Percentiles rank a stretch among this genome's conserved stretches.
Evolutionary conservation across 2,888 invertebrate genomes (phyloP).

Genomic region (Heliconius sara): DNA sequence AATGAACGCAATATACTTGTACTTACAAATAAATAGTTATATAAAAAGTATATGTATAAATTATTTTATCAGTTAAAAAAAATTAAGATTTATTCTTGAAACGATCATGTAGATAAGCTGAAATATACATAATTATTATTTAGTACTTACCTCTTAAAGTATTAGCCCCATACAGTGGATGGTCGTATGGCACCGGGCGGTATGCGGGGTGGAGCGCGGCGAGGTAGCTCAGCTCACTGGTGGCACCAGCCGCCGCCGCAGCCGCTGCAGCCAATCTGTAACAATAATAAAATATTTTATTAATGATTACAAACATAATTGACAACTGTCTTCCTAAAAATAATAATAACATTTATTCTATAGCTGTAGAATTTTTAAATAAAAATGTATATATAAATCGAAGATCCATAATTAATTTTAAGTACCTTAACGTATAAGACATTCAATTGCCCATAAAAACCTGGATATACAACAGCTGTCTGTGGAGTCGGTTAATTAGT

Average conservation of each 20-base stretch:
- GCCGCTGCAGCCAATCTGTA: slow-evolving; percentile 77
- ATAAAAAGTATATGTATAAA: background rate
- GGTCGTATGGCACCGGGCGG: slow-evolving; percentile 85
- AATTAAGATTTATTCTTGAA: background rate
- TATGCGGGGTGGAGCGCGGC: slow-evolving; percentile 83
- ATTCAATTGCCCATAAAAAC: slow-evolving; percentile 11
- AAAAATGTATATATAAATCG: background rate
- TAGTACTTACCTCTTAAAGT: slow-evolving; percentile 73
- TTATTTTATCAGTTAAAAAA: background rate
- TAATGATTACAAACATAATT: background rate
- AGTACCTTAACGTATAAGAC: background rate
- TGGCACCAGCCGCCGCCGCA: slow-evolving; percentile 78
- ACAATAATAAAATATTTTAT: slow-evolving; percentile 36
- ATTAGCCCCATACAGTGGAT: slow-evolving; percentile 82
- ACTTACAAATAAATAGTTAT: background rate
- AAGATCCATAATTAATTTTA: background rate
- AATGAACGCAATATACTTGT: too few relatives aligned
- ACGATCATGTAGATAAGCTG: background rate
- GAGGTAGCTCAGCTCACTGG: slow-evolving; percentile 81
- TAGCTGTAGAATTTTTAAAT: background rate
- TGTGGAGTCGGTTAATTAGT: background rate
- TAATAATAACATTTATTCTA: background rate
- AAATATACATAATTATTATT: background rate
- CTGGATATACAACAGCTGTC: background rate
- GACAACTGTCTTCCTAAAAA: background rate